Evolutionary conservation across 1,140 invertebrate genomes (phyloP), one percentile per base, ranked within the genome.

Genomic region (Mya arenaria): DNA sequence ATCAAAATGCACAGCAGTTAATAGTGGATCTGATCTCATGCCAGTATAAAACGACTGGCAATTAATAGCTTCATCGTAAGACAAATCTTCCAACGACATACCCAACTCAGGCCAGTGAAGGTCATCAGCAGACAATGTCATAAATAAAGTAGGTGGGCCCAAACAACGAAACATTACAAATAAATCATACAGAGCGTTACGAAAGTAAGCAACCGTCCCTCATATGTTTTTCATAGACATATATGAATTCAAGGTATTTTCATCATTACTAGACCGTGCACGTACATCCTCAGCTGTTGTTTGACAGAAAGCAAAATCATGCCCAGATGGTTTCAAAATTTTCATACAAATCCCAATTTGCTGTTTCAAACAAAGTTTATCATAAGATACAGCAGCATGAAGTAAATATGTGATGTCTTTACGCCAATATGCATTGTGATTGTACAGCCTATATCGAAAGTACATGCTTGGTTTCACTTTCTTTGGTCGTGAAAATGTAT

Each of bases 161-260:
- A 82, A 65, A 37, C 25, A 39, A 17, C 56, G 32, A 37, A 75
- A 75, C 44, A 82, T 75, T 28, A 72, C 69, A 6, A 77, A 36
- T 44, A 82, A 36, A 39, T 82, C 56, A 30, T 55, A 82, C 34
- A 65, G 25, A n/a, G 17, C 32, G 48, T 69, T 71, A 39, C 68
- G 68, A 58, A 69, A 82, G 36, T 75, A 82, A 60, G 80, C 65
- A 4, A 72, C 80, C 13, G 80, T 82, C 13, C 80, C 58, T 52
- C 58, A 3, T n/a, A 82, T 74, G 25, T 65, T 48, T 75, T 75
- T 75, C 71, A 77, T 66, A 44, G 77, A 56, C 60, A 79, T 77
- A 34, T 79, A 79, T 56, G 62, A 68, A 56, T 66, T 66, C 17
- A 19, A 3, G n/a, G 30, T 30, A 30, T 25, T 62, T 28, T 25